A percentile compares a stretch with the other conserved stretches of the same genome.
These are phyloP conservation scores for Sinocyclocheilus rhinocerous DNA, from an alignment of 2,113 vertebrate species.

Conservation along the genomic window DNA sequence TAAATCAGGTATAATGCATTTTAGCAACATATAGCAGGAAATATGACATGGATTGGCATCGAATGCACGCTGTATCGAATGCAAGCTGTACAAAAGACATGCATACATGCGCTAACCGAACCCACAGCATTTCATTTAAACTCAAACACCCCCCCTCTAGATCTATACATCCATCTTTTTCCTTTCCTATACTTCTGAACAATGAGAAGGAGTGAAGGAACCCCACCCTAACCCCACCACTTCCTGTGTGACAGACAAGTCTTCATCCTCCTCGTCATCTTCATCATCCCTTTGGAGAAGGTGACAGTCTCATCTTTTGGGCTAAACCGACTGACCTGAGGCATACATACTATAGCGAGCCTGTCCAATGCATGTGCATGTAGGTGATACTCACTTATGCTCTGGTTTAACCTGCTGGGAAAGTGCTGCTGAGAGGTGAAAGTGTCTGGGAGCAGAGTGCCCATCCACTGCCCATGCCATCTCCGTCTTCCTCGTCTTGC, in stretches of 20 bases:
- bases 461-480: slow-evolving; percentile 2
- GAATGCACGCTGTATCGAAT: not conserved
- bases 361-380: slow-evolving; percentile 12
- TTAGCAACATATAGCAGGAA: not conserved
- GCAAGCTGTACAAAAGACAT: slow-evolving; percentile 1
- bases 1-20: not conserved
- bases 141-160: not conserved
- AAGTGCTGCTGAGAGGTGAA: slow-evolving; percentile 18
- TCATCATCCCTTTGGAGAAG: slow-evolving; percentile 11
- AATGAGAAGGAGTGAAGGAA: slow-evolving; percentile 60
- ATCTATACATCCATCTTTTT: not conserved
- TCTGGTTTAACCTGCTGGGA: slow-evolving; percentile 58
- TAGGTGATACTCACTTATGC: slow-evolving; percentile 74
- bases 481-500: slow-evolving; percentile 12
- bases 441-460: slow-evolving; percentile 56
- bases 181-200: slow-evolving; percentile 51
- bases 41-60: not conserved
- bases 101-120: not conserved
- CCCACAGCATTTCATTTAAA: not conserved
- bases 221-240: slow-evolving; percentile 74
- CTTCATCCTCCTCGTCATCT: slow-evolving; percentile 31
- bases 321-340: not conserved
- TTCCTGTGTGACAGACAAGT: slow-evolving; percentile 62
- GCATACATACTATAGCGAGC: not conserved
- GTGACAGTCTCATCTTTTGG: not conserved